Percentiles rank a stretch among this genome's conserved stretches.
These are phyloP conservation scores for Hypomesus transpacificus DNA, from an alignment of 2,113 vertebrate genomes.

Conservation along the genomic window DNA sequence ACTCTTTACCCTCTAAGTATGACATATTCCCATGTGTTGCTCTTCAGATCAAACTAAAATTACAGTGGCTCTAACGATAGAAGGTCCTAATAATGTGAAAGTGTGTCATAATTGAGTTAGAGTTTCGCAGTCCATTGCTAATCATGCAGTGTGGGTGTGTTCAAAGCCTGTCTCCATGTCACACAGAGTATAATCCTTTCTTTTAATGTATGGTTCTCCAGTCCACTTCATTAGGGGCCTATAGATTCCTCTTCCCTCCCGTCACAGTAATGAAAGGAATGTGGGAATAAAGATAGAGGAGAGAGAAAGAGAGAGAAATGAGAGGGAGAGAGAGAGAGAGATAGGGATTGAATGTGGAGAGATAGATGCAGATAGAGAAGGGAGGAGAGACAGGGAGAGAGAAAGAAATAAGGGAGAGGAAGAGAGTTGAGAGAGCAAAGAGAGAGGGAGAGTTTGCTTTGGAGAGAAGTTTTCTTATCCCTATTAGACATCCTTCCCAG, in stretches of 20 bases:
- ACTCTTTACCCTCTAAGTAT: conserved; percentile 31
- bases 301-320: background rate
- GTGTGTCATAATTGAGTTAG: conserved; percentile 59
- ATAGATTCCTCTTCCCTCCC: conserved; percentile 54
- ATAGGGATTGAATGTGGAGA: background rate
- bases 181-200: conserved; percentile 59
- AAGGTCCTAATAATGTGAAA: conserved; percentile 64
- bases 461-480: conserved; percentile 61
- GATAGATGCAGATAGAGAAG: conserved; percentile 10
- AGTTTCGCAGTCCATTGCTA: conserved; percentile 63
- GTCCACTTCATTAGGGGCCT: conserved; percentile 62
- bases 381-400: conserved; percentile 14
- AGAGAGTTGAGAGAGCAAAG: conserved; percentile 18
- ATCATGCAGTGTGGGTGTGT: conserved; percentile 55
- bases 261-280: conserved; percentile 55
- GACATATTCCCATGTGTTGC: conserved; percentile 45
- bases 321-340: conserved; percentile 18
- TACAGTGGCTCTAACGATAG: conserved; percentile 53
- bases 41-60: conserved; percentile 56
- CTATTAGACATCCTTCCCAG: conserved; percentile 66
- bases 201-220: conserved; percentile 58
- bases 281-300: conserved; percentile 37
- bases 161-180: conserved; percentile 64
- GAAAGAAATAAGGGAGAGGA: too few relatives aligned
- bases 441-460: conserved; percentile 58